These are phyloP conservation scores for Conchocele bisecta DNA, from an alignment of 2,888 invertebrate species.

Conservation along the genomic window DNA sequence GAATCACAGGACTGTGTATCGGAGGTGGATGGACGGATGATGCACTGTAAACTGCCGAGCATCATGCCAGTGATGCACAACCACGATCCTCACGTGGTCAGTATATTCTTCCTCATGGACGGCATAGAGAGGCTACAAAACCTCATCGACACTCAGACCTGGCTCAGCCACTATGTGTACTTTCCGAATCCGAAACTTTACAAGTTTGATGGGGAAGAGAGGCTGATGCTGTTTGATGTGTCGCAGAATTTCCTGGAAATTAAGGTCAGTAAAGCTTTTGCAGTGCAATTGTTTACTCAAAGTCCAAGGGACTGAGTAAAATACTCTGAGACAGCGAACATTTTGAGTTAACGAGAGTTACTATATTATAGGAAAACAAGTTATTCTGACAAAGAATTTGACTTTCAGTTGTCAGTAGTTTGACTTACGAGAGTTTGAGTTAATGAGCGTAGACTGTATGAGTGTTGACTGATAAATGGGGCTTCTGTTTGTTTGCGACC, in stretches of 20 bases:
- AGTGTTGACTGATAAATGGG: too few species aligned
- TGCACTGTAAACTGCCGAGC: conserved; percentile 76
- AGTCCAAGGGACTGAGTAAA: too few species aligned
- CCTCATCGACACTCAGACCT: conserved; percentile 13
- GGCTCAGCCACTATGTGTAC: conserved; percentile 72
- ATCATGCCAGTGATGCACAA: conserved; percentile 50
- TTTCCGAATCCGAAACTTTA: conserved; percentile 77
- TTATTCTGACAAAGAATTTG: too few species aligned
- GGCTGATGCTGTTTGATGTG: conserved; percentile 62
- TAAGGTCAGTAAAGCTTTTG: too few species aligned
- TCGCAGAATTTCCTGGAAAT: conserved; percentile 68
- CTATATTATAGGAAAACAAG: too few species aligned
- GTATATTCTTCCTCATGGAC: conserved; percentile 79
- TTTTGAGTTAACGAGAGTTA: too few species aligned
- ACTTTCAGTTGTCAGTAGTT: too few species aligned
- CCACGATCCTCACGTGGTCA: conserved; percentile 47
- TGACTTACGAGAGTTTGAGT: too few species aligned
- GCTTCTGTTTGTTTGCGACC: too few species aligned
- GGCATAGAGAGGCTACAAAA: conserved; percentile 70
- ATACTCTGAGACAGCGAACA: too few species aligned
- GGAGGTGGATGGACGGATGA: conserved; percentile 53
- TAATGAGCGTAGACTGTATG: too few species aligned
- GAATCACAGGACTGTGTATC: conserved; percentile 61
- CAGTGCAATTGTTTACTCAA: too few species aligned
- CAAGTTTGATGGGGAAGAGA: conserved; percentile 62